These are phyloP conservation scores for Himantopus leucocephalus DNA, from an alignment of 2,113 vertebrate species.

Conservation along the genomic window DNA sequence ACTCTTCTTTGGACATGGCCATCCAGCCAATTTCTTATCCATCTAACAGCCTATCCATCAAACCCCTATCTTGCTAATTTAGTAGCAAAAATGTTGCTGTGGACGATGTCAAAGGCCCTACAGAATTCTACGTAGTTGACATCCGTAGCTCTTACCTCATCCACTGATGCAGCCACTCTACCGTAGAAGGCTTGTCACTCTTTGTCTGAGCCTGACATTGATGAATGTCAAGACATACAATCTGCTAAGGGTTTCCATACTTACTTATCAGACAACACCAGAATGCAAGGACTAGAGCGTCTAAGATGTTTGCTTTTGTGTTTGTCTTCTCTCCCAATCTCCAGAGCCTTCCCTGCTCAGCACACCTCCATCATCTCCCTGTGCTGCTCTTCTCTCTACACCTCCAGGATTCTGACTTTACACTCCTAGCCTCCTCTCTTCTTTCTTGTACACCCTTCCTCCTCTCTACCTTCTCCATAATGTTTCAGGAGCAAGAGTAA, in stretches of 20 bases:
- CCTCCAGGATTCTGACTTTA: neutral
- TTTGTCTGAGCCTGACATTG: neutral
- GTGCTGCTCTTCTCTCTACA: neutral
- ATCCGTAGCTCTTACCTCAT: neutral
- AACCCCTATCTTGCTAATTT: neutral
- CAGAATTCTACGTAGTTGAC: neutral
- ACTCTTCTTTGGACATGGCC: neutral
- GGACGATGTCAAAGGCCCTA: neutral
- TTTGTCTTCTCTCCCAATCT: neutral
- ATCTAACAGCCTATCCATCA: neutral
- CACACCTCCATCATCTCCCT: neutral
- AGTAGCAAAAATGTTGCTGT: neutral
- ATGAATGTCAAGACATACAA: neutral
- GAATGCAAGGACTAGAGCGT: neutral
- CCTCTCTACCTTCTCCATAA: neutral
- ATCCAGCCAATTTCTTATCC: neutral
- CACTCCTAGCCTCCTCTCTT: neutral
- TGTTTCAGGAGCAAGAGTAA: neutral
- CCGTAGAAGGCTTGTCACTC: neutral
- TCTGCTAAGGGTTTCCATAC: neutral
- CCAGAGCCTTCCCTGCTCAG: neutral
- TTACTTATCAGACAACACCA: neutral
- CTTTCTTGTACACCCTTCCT: neutral
- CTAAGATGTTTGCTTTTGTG: neutral
- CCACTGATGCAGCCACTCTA: neutral